Evolutionary conservation across 2,888 invertebrate genomes (phyloP).

Genomic region (Cacoxenus indagator): DNA sequence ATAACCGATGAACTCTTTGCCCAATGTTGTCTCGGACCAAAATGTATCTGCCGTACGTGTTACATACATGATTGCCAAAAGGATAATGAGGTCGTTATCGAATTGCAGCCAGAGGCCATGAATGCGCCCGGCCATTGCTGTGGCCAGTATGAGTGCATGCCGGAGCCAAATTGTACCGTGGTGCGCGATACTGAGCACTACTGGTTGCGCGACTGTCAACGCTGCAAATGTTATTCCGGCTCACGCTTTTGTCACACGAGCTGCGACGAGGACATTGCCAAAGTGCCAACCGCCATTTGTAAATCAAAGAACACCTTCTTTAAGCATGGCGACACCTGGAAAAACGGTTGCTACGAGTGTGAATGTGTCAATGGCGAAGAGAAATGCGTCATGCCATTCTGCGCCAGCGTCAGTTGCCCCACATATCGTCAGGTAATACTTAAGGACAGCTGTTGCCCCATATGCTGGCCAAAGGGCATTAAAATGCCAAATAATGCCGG

Average conservation of each 20-base stretch:
- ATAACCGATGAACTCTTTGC: conserved; percentile 54
- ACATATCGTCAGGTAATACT: conserved; percentile 58
- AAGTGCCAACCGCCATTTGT: conserved; percentile 55
- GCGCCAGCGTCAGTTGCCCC: conserved; percentile 62
- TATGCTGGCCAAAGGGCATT: conserved; percentile 66
- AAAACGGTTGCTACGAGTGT: conserved; percentile 66
- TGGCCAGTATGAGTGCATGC: conserved; percentile 72
- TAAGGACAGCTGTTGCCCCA: conserved; percentile 66
- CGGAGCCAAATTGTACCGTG: conserved; percentile 66
- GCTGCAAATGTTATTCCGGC: conserved; percentile 64
- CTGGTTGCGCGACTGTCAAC: conserved; percentile 66
- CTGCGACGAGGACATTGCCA: conserved; percentile 61
- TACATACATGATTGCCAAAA: conserved; percentile 64
- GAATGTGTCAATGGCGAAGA: conserved; percentile 65
- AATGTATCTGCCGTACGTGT: conserved; percentile 67
- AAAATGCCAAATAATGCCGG: conserved; percentile 55
- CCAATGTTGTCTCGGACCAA: conserved; percentile 63
- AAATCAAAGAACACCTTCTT: conserved; percentile 62
- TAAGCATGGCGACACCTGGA: conserved; percentile 66
- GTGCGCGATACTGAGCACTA: conserved; percentile 51
- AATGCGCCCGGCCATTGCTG: conserved; percentile 71
- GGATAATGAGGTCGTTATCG: conserved; percentile 58
- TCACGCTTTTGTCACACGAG: conserved; percentile 62
- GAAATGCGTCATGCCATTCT: conserved; percentile 63
- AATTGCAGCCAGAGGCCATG: conserved; percentile 57